phyloP scores from a whole-genome alignment of 2,888 invertebrate species.

The Trichopoda pennipes region DNA sequence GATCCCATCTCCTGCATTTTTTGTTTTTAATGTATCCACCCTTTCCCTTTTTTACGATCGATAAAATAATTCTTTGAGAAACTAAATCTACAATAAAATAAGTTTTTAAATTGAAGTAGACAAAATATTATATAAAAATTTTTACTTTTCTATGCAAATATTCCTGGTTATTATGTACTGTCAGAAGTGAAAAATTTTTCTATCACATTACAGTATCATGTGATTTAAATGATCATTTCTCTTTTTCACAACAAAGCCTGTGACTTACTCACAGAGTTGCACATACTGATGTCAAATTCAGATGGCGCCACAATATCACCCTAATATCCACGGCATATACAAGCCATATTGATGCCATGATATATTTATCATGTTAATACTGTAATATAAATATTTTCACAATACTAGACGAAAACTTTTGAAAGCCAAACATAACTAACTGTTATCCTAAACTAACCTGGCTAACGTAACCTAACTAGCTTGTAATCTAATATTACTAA shows the following conservation, averaged over 20 bases:
- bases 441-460: too few species aligned
- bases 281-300: too few species aligned
- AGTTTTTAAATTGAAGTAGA: slow-evolving; percentile 60
- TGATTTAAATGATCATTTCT: slow-evolving; percentile 71
- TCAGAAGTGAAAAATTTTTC: slow-evolving; percentile 75
- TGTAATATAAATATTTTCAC: too few species aligned
- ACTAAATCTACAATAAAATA: slow-evolving; percentile 70
- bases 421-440: too few species aligned
- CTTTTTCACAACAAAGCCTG: slow-evolving; percentile 14
- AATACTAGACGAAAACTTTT: too few species aligned
- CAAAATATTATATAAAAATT: slow-evolving; percentile 64
- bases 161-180: slow-evolving; percentile 74
- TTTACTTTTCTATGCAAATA: slow-evolving; percentile 64
- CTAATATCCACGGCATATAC: too few species aligned
- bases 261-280: neutral
- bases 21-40: neutral
- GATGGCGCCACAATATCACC: too few species aligned
- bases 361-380: too few species aligned
- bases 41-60: slow-evolving; percentile 50
- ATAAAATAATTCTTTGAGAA: slow-evolving; percentile 65
- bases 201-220: slow-evolving; percentile 79
- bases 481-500: too few species aligned
- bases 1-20: slow-evolving; percentile 71
- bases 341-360: too few species aligned
- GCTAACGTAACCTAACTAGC: too few species aligned